Evolutionary conservation across 2,888 invertebrate species (phyloP), one percentile per base, ranked within the genome.

Genomic region (Exephanes ischioxanthus): DNA sequence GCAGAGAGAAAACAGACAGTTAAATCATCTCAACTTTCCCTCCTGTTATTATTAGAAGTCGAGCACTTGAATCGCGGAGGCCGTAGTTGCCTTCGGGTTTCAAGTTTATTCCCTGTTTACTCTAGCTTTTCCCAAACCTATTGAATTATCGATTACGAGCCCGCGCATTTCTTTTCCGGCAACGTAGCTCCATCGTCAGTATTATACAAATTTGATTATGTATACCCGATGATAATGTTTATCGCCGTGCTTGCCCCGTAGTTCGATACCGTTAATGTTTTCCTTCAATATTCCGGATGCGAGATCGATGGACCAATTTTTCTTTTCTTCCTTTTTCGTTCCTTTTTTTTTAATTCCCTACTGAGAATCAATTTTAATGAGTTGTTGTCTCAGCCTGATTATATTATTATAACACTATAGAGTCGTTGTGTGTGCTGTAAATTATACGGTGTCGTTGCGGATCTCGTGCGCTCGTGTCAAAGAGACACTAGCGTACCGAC

Each of bases 341-440:
- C 16, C 16, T 58, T 55, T 9, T 55, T 55, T 55, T n/a, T 26
- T 14, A 48, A 37, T 45, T 45, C 26, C 19, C 45, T 9, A 9
- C 9, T 30, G 53, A 45, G 63, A 71, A 71, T 75, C 55, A 63
- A 76, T 80, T 85, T 85, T 58, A 76, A 85, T 83, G 79, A 76
- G 37, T 72, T 61, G 80, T 61, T 80, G 75, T 67, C 80, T 71
- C 76, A 14, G 63, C 66, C n/a, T 82, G 67, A 80, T 80, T 67
- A 76, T 80, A 79, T 85, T 83, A 61, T 76, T 72, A 45, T 45
- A 85, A 76, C 3, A 48, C 19, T 70, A 71, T 55, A 67, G 22
- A 75, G 61, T 83, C 51, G 79, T 80, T 79, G 66, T 70, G 41
- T 30, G 61, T 53, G 51, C 63, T 80, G 73, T 11, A 73, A 67